Base-by-base conservation (phyloP, 1,140 invertebrate species). In the Drepana arcuata region DNA sequence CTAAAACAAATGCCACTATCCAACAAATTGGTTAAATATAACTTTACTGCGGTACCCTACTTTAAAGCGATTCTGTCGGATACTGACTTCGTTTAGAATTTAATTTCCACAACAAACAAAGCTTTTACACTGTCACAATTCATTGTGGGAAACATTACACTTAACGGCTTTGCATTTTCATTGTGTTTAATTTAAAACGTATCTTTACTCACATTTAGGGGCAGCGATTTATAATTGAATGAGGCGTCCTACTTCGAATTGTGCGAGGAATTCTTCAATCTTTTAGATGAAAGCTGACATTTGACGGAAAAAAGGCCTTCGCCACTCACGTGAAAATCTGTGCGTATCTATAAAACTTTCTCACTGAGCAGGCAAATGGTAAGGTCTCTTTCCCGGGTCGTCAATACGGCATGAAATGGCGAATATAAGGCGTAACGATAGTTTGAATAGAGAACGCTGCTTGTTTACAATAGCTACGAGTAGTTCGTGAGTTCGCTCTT, bases 121-220 rank as follows among this genome's bases (percentile, higher is more conserved):
- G 66, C 68, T 75, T 75, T 70, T 66, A 72, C 53, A 40, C 53
- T 61, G 58, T 66, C 66, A 66, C 56, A 66, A 65, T 68, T 61
- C 47, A 69, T 64, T 63, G 57, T 51, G 48, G 51, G 46, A 57
- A 62, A 61, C 46, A 54, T 59, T 70, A 48, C 46, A 55, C 48
- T 48, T 48, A 42, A 37, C 38, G 42, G 37, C 39, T 41, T 48
- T 59, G 54, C 38, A 56, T 60, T 65, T 62, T 48, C 52, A 63
- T 64, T 65, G 56, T 64, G 56, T 65, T 62, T 56, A 52, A 58
- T 65, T 56, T 52, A 36, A 35, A 45, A 41, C 33, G 43, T 44
- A 27, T 16, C 24, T 45, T 45, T 41, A 34, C 34, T 49, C 14
- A 26, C 27, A 36, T 30, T 34, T 11, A 2, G 7, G 7, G 9